Evolutionary conservation across 2,797 vertebrate genomes (phyloP).

Genomic region (Coracias cyanogaster): DNA sequence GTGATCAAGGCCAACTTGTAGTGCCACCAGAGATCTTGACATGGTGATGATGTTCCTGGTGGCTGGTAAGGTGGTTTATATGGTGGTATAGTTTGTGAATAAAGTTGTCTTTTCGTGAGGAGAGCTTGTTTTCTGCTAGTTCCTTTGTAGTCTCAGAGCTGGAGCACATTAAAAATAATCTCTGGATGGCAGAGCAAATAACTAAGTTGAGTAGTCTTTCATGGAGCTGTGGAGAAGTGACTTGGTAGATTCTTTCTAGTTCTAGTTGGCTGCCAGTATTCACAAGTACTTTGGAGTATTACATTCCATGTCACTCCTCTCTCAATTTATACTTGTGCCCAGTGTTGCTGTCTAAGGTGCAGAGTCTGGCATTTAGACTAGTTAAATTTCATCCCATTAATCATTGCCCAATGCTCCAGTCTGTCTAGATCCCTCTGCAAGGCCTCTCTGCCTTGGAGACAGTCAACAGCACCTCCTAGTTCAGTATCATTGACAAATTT

Average conservation of each 20-base stretch:
- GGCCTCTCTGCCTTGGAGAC: rapidly evolving
- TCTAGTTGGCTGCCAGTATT: not conserved
- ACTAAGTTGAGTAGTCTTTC: not conserved
- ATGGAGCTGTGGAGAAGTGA: not conserved
- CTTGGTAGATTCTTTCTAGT: not conserved
- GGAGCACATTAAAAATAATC: not conserved
- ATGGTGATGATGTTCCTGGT: not conserved
- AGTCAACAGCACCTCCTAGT: not conserved
- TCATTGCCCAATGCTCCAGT: not conserved
- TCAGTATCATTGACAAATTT: not conserved
- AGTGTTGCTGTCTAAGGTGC: not conserved
- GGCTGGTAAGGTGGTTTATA: not conserved
- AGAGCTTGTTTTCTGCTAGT: not conserved
- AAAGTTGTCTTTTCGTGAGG: not conserved
- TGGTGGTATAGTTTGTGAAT: not conserved
- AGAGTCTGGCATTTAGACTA: not conserved
- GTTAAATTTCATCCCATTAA: not conserved
- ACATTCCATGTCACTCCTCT: not conserved
- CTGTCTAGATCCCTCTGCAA: not conserved
- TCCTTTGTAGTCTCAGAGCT: not conserved
- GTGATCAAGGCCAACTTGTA: not conserved
- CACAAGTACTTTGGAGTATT: not conserved
- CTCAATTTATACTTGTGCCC: not conserved
- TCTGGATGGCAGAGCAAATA: not conserved
- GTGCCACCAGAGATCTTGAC: rapidly evolving